Evolutionary conservation across 2,113 vertebrate species (phyloP).

Genomic region (Oreochromis aureus): DNA sequence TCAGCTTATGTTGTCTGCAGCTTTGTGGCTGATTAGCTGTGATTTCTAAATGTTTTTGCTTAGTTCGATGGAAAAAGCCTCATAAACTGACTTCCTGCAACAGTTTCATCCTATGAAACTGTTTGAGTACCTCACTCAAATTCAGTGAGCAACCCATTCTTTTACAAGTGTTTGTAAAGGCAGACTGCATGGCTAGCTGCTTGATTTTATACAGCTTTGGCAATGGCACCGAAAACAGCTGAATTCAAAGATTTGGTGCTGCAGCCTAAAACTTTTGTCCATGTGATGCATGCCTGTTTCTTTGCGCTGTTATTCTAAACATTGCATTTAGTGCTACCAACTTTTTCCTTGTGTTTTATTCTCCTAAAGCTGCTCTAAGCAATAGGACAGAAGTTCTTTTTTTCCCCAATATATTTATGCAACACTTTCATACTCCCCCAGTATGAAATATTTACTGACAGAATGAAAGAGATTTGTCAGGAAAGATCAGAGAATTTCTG

Average conservation of each 20-base stretch:
- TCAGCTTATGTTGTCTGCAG: neutral
- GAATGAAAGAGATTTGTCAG: slow-evolving; percentile 6
- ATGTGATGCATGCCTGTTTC: neutral
- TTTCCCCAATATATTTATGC: neutral
- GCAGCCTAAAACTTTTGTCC: neutral
- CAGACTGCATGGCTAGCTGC: neutral
- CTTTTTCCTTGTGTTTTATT: neutral
- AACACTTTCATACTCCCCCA: neutral
- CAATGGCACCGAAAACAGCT: neutral
- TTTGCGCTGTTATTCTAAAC: neutral
- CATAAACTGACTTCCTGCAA: neutral
- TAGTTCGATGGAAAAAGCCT: neutral
- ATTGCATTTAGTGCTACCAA: neutral
- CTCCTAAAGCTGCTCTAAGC: neutral
- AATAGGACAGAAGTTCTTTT: neutral
- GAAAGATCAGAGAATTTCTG: neutral
- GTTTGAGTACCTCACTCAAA: neutral
- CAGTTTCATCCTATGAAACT: neutral
- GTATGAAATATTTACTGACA: slow-evolving; percentile 38
- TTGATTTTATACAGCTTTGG: neutral
- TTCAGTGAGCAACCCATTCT: neutral
- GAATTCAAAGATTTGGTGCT: neutral
- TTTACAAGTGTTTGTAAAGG: neutral
- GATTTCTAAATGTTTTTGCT: neutral
- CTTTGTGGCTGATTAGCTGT: neutral